phyloP scores from a whole-genome alignment of 2,888 invertebrate genomes.

The Oscheius myriophilus region DNA sequence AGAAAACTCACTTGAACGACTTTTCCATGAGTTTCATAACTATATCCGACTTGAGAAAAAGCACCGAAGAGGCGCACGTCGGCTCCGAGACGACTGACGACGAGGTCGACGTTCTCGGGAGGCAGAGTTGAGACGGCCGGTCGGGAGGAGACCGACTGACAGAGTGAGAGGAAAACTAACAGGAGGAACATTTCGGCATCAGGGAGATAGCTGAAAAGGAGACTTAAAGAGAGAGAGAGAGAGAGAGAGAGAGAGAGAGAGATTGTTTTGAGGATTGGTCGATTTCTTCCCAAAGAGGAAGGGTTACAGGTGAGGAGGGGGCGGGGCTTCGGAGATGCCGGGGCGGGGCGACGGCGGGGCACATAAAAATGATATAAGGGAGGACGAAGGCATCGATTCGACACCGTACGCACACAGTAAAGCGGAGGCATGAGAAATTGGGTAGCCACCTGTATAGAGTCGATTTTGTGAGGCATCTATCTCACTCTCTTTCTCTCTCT shows the following conservation, averaged over 20 bases:
- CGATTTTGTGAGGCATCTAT: too few species aligned
- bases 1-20: conserved; percentile 57
- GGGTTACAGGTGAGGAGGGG: conserved; percentile 14
- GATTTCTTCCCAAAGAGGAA: too few species aligned
- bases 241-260: conserved; percentile 29
- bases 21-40: conserved; percentile 56
- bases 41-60: conserved; percentile 56
- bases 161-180: neutral
- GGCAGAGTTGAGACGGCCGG: conserved; percentile 19
- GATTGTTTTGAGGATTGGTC: neutral
- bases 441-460: too few species aligned
- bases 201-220: conserved; percentile 12
- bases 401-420: neutral
- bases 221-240: conserved; percentile 3
- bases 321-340: conserved; percentile 36
- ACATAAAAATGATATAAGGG: conserved; percentile 27
- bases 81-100: conserved; percentile 22
- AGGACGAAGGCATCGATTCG: conserved; percentile 21
- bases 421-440: too few species aligned
- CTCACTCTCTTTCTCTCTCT: too few species aligned
- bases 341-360: conserved; percentile 1
- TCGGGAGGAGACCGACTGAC: conserved; percentile 9
- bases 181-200: conserved; percentile 14
- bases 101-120: conserved; percentile 27
- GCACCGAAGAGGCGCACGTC: conserved; percentile 39